A percentile compares a stretch with the other conserved stretches of the same genome.
phyloP scores from a whole-genome alignment of 2,797 vertebrate genomes.

The Girardinus metallicus region DNA sequence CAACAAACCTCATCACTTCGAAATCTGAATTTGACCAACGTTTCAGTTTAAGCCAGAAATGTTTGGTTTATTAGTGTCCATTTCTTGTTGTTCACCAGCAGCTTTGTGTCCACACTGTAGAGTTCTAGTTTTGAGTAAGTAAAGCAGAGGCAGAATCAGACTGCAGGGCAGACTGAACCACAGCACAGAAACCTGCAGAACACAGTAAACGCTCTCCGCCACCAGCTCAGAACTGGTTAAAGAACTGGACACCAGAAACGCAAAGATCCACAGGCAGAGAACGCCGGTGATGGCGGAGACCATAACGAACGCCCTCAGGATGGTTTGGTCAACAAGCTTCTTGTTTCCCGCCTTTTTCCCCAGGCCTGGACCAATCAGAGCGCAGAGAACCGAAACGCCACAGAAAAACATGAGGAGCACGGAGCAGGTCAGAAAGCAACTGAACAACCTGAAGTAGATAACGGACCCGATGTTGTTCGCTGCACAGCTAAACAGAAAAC shows the following conservation, averaged over 20 bases:
- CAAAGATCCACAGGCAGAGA: background rate
- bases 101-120: background rate
- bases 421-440: accelerated
- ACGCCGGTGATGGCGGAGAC: constrained; percentile 7
- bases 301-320: constrained; percentile 17
- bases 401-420: constrained; percentile 1
- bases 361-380: constrained; percentile 16
- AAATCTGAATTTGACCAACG: background rate
- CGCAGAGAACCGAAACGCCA: constrained; percentile 14
- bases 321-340: constrained; percentile 7
- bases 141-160: constrained; percentile 31
- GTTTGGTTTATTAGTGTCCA: background rate
- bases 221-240: accelerated
- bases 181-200: accelerated
- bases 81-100: background rate
- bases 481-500: accelerated
- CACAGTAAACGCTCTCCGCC: background rate
- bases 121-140: background rate
- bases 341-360: background rate
- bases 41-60: background rate
- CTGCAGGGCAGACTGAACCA: constrained; percentile 24
- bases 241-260: accelerated
- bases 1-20: background rate
- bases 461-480: accelerated
- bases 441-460: accelerated